Conservation (phyloP, 2,888 invertebrate species). For the Cerastis rubricosa region DNA sequence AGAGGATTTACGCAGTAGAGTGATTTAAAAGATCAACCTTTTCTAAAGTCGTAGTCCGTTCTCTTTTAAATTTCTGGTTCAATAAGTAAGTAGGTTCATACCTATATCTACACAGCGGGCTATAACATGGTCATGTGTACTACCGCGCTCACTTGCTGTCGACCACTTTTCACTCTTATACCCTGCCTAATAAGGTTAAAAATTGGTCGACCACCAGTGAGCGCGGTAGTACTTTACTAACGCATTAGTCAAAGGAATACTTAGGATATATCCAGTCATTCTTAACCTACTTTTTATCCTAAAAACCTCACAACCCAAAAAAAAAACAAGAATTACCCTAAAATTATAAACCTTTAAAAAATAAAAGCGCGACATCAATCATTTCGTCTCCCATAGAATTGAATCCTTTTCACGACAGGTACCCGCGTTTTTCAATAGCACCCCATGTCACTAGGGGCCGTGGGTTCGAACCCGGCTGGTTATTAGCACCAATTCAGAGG, state of each 20-base stretch:
- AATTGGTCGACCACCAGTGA: too few relatives aligned
- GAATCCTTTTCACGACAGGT: conserved; percentile 74
- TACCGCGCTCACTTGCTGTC: too few relatives aligned
- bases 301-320: neutral
- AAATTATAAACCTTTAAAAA: conserved; percentile 51
- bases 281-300: neutral
- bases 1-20: neutral
- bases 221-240: neutral
- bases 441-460: conserved; percentile 72
- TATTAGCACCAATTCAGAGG: conserved; percentile 89
- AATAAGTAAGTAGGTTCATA: neutral
- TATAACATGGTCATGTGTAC: neutral
- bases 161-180: too few relatives aligned
- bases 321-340: neutral
- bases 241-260: neutral
- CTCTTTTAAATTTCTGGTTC: neutral
- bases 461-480: conserved; percentile 77
- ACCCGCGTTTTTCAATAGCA: conserved; percentile 77
- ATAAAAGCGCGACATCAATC: conserved; percentile 69
- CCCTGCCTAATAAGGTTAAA: too few relatives aligned
- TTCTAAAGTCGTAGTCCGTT: neutral
- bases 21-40: neutral
- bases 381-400: conserved; percentile 71
- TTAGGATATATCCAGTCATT: neutral
- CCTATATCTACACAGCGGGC: neutral